A percentile compares a stretch with the other conserved stretches of the same genome.
Evolutionary conservation across 2,113 vertebrate species (phyloP).

Genomic region (Otocyon megalotis): DNA sequence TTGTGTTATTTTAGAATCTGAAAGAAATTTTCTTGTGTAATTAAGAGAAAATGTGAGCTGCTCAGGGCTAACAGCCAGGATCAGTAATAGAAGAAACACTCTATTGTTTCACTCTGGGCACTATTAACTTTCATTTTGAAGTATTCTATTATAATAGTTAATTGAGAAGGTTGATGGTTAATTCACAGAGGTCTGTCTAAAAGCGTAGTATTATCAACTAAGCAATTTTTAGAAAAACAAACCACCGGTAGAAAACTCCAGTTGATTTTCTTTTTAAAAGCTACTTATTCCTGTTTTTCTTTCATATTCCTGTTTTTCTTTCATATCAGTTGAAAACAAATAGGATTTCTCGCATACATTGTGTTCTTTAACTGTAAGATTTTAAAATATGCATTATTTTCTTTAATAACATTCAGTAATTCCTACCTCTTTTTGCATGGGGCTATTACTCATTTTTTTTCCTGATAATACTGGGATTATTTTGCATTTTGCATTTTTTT

Average conservation of each 20-base stretch:
- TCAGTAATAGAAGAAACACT: slow-evolving; percentile 6
- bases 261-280: slow-evolving; percentile 26
- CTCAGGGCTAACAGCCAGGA: background rate
- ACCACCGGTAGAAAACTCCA: background rate
- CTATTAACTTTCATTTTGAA: slow-evolving; percentile 25
- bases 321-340: background rate
- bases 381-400: slow-evolving; percentile 24
- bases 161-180: slow-evolving; percentile 38
- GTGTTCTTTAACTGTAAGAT: background rate
- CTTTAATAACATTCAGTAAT: slow-evolving; percentile 35
- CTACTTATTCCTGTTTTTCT: background rate
- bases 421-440: background rate
- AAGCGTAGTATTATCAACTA: background rate
- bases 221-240: slow-evolving; percentile 19
- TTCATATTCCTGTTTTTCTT: slow-evolving; percentile 40
- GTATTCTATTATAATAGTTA: background rate
- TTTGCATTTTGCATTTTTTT: slow-evolving; percentile 27
- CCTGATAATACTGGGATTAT: background rate
- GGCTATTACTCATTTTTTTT: slow-evolving; percentile 10
- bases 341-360: background rate
- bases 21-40: background rate
- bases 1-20: slow-evolving; percentile 37
- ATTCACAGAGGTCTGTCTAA: background rate
- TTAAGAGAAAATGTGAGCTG: slow-evolving; percentile 57
- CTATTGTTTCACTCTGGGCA: background rate